phyloP scores from a whole-genome alignment of 2,888 invertebrate genomes.

The Aspidapion aeneum region DNA sequence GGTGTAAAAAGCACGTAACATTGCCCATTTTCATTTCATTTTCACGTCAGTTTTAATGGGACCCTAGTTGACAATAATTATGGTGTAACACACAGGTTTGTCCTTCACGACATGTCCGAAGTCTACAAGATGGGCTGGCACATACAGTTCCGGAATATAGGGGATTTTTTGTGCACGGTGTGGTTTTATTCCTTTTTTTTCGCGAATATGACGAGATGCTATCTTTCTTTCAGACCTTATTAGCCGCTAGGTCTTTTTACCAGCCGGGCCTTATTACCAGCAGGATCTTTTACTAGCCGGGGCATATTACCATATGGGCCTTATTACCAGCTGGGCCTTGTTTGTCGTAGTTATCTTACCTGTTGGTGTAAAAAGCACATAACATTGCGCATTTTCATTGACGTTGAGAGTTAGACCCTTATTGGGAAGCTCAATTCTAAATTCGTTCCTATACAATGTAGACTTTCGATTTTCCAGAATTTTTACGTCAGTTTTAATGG shows the following conservation, averaged over 20 bases:
- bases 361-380: conserved; percentile 54
- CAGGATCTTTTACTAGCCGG: no score
- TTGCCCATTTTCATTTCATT: conserved; percentile 31
- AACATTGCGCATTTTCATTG: conserved; percentile 22
- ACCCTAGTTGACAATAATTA: conserved; percentile 56
- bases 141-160: conserved; percentile 51
- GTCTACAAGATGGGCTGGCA: conserved; percentile 55
- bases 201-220: conserved; percentile 49
- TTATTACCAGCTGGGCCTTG: no score
- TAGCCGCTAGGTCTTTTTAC: no score
- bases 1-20: conserved; percentile 53
- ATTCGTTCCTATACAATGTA: conserved; percentile 34
- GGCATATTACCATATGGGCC: no score
- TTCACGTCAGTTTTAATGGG: conserved; percentile 50
- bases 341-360: no score
- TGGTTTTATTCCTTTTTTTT: conserved; percentile 46
- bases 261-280: no score
- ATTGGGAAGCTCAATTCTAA: conserved; percentile 41
- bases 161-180: no score
- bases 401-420: not conserved
- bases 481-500: conserved; percentile 49
- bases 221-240: conserved; percentile 57
- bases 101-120: conserved; percentile 55
- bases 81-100: conserved; percentile 47
- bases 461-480: conserved; percentile 36